Percentiles rank a stretch among this genome's conserved stretches.
Evolutionary conservation across 2,113 vertebrate genomes (phyloP).

Genomic region (Brienomyrus brachyistius): DNA sequence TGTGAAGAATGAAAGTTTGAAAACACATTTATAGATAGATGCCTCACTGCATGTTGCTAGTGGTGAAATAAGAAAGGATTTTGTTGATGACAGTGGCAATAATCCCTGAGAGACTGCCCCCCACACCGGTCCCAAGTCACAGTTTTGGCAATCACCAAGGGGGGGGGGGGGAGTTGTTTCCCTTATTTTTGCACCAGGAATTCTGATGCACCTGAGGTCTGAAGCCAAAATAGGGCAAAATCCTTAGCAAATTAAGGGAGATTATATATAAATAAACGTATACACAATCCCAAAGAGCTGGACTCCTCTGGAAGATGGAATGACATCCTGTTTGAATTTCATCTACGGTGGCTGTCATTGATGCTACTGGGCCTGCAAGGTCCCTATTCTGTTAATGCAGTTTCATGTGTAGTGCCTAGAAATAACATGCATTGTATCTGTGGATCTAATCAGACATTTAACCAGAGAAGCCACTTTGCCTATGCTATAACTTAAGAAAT

Average conservation of each 20-base stretch:
- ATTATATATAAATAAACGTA: background rate
- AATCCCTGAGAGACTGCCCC: constrained; percentile 6
- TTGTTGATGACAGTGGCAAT: background rate
- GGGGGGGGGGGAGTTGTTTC: background rate
- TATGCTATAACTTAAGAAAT: background rate
- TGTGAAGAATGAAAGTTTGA: background rate
- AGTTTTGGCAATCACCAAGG: background rate
- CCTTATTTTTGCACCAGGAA: constrained; percentile 9
- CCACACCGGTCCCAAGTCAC: constrained; percentile 1
- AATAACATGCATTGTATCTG: background rate
- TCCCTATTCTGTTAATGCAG: background rate
- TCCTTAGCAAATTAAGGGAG: background rate
- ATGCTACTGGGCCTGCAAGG: background rate
- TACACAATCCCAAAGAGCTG: background rate
- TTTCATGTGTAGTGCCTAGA: background rate
- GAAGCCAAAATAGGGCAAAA: constrained; percentile 5
- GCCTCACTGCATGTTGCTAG: background rate
- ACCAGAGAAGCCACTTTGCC: background rate
- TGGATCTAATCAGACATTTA: background rate
- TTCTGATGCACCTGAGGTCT: constrained; percentile 27
- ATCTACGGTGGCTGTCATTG: background rate
- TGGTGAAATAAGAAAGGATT: constrained; percentile 1
- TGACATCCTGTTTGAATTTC: background rate
- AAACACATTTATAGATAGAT: background rate
- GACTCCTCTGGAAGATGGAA: background rate